Percentiles rank a stretch among this genome's conserved stretches.
phyloP scores from a whole-genome alignment of 2,888 invertebrate genomes.

The Amphipoea oculea region DNA sequence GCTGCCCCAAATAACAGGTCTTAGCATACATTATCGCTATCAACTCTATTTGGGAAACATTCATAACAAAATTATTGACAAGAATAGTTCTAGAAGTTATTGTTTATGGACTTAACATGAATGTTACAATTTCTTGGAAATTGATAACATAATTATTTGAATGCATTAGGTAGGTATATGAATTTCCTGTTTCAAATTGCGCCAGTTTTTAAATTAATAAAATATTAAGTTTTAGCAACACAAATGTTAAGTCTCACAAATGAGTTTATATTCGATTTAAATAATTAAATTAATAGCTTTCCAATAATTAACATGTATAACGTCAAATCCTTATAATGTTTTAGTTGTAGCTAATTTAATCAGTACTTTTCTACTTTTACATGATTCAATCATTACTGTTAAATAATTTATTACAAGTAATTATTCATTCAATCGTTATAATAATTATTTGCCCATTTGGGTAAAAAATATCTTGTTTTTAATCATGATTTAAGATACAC shows the following conservation, averaged over 20 bases:
- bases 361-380: constrained; percentile 54
- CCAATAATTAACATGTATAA: constrained; percentile 11
- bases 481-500: constrained; percentile 27
- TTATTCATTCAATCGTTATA: constrained; percentile 20
- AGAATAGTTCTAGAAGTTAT: constrained; percentile 21
- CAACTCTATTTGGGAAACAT: constrained; percentile 42
- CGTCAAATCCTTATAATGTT: constrained; percentile 48
- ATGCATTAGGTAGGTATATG: not conserved
- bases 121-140: constrained; percentile 33
- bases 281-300: constrained; percentile 8
- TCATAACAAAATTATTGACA: constrained; percentile 53
- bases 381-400: constrained; percentile 52
- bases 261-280: constrained; percentile 2
- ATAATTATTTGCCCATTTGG: constrained; percentile 11
- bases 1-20: constrained; percentile 67
- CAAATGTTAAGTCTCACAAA: constrained; percentile 29
- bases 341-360: constrained; percentile 43
- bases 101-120: constrained; percentile 14
- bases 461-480: constrained; percentile 16
- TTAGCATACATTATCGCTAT: constrained; percentile 44
- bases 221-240: constrained; percentile 13
- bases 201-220: not conserved
- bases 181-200: not conserved
- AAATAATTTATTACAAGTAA: constrained; percentile 40
- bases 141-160: constrained; percentile 1